Evolutionary conservation across 2,113 vertebrate genomes (phyloP).

Genomic region (Hylia prasina): DNA sequence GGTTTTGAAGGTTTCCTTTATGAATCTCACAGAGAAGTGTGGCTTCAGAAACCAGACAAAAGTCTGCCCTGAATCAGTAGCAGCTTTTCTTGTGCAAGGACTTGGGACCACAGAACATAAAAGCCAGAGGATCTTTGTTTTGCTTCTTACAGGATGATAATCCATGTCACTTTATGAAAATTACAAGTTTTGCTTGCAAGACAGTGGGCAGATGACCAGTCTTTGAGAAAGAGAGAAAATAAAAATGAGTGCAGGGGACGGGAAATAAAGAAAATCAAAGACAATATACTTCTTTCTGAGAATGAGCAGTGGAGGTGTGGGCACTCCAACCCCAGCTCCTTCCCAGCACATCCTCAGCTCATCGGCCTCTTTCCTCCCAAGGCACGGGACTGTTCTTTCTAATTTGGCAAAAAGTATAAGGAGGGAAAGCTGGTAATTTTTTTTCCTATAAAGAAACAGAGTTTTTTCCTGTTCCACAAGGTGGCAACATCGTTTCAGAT

Average conservation of each 20-base stretch:
- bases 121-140: not conserved
- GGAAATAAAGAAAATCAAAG: not conserved
- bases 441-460: not conserved
- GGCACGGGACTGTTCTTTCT: not conserved
- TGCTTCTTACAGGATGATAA: not conserved
- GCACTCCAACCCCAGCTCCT: accelerated
- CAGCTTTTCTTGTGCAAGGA: not conserved
- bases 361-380: not conserved
- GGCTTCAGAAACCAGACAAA: conserved; percentile 26
- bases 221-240: not conserved
- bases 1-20: conserved; percentile 11
- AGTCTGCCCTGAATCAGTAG: not conserved
- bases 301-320: not conserved
- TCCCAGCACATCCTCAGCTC: not conserved
- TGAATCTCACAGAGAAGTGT: not conserved
- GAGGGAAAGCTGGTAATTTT: not conserved
- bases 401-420: not conserved
- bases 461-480: conserved; percentile 60
- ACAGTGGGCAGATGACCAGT: not conserved
- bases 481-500: conserved; percentile 70
- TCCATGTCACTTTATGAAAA: not conserved
- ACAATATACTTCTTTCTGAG: not conserved
- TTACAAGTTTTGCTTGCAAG: not conserved
- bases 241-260: accelerated
- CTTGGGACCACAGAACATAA: not conserved